These are phyloP conservation scores for Diglossa cyanea DNA, from an alignment of 2,797 vertebrate species.

Conservation along the genomic window DNA sequence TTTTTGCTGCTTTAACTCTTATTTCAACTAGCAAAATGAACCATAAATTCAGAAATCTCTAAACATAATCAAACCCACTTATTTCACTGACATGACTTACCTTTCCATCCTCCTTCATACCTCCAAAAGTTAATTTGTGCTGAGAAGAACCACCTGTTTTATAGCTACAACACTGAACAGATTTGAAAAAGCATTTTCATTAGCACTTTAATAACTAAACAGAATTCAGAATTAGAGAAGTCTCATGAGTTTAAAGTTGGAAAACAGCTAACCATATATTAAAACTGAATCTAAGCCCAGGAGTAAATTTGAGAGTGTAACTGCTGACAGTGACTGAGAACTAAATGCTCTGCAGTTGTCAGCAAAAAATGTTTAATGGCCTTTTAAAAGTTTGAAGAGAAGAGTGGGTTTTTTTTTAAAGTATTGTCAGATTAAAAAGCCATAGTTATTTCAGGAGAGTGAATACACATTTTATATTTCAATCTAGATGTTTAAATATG, in stretches of 20 bases:
- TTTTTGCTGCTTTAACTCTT: background rate
- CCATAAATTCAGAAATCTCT: background rate
- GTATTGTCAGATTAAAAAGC: background rate
- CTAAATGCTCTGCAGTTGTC: background rate
- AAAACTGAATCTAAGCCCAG: background rate
- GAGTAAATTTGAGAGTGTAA: background rate
- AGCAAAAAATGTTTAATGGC: background rate
- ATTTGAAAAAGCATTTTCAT: background rate
- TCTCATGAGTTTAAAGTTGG: background rate
- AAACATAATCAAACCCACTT: background rate
- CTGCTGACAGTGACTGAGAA: background rate
- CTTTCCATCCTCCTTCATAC: background rate
- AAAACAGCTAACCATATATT: background rate
- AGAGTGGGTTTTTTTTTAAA: background rate
- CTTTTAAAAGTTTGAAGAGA: background rate
- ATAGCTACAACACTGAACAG: background rate
- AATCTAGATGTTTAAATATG: background rate
- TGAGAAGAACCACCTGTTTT: background rate
- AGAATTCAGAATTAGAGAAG: background rate
- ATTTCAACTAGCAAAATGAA: background rate
- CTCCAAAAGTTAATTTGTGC: background rate
- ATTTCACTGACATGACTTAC: background rate
- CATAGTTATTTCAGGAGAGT: background rate
- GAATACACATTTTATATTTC: background rate
- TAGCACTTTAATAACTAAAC: background rate